phyloP scores from a whole-genome alignment of 2,797 vertebrate genomes.

The Scomberomorus guttatus region DNA sequence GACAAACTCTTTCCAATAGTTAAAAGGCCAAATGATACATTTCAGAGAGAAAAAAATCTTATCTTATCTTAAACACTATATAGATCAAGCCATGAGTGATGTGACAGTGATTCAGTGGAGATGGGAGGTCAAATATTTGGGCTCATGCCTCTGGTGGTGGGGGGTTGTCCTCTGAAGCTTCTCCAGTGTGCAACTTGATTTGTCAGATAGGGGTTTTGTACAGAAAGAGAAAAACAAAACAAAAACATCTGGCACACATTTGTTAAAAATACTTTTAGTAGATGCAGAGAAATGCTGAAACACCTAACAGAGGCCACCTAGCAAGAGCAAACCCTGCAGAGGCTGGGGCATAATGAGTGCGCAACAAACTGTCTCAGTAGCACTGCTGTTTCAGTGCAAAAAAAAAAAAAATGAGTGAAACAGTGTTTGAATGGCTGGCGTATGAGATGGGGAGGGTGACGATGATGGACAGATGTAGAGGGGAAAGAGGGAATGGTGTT shows the following conservation, averaged over 20 bases:
- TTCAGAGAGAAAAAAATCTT: not conserved
- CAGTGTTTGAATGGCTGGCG: constrained; percentile 20
- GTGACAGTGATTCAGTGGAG: not conserved
- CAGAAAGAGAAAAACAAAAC: not conserved
- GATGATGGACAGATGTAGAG: constrained; percentile 41
- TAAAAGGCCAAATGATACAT: not conserved
- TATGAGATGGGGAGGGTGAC: not conserved
- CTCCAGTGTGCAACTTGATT: not conserved
- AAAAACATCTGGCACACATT: not conserved
- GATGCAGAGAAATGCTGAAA: not conserved
- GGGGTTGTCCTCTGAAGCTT: not conserved
- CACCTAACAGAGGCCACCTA: not conserved
- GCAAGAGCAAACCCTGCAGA: constrained; percentile 10
- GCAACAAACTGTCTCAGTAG: constrained; percentile 13
- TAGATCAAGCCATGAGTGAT: not conserved
- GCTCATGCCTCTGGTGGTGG: not conserved
- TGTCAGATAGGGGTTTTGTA: not conserved
- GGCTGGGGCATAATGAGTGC: not conserved
- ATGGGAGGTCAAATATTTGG: constrained; percentile 4
- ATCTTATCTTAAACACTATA: not conserved
- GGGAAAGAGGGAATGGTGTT: constrained; percentile 54
- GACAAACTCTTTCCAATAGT: not conserved
- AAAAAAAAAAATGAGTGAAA: constrained; percentile 10
- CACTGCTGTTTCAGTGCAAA: constrained; percentile 12
- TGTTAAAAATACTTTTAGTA: not conserved